Percentiles rank a stretch among this genome's conserved stretches.
Conservation (phyloP, 2,113 vertebrate species). For the Siphamia tubifer region DNA sequence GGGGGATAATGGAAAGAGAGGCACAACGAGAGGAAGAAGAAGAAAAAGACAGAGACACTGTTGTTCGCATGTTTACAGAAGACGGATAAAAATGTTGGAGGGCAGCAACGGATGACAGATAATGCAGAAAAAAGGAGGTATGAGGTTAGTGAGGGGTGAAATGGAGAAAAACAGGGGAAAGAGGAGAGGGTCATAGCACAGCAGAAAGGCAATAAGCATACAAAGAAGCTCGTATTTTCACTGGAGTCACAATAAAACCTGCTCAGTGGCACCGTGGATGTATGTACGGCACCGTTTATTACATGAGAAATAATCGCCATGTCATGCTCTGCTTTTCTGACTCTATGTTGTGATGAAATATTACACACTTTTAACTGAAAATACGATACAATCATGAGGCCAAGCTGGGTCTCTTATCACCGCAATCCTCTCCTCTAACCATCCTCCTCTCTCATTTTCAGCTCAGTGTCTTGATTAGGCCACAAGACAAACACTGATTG, state of each 20-base stretch:
- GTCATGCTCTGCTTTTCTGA: constrained; percentile 35
- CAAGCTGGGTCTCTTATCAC: constrained; percentile 6
- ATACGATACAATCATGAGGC: constrained; percentile 2
- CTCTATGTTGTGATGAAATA: constrained; percentile 4
- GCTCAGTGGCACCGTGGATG: constrained; percentile 32
- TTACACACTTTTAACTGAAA: background rate
- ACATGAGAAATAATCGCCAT: constrained; percentile 40
- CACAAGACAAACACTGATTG: constrained; percentile 50
- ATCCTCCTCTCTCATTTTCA: constrained; percentile 20
- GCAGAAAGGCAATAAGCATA: background rate
- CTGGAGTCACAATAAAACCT: constrained; percentile 12
- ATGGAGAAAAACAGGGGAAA: constrained; percentile 9
- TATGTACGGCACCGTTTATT: constrained; percentile 36
- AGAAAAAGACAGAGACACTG: constrained; percentile 27
- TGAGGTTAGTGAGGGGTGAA: constrained; percentile 31
- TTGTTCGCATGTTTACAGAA: constrained; percentile 56
- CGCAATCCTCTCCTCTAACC: background rate
- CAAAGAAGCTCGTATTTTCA: constrained; percentile 44
- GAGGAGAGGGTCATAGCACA: background rate
- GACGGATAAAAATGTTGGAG: constrained; percentile 17
- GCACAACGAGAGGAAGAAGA: constrained; percentile 12
- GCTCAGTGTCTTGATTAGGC: constrained; percentile 35
- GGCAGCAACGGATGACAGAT: constrained; percentile 21
- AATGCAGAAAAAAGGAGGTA: background rate
- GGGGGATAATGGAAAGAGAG: constrained; percentile 22